These are phyloP conservation scores for Zelleria hepariella DNA, from an alignment of 2,888 invertebrate genomes.

Conservation along the genomic window DNA sequence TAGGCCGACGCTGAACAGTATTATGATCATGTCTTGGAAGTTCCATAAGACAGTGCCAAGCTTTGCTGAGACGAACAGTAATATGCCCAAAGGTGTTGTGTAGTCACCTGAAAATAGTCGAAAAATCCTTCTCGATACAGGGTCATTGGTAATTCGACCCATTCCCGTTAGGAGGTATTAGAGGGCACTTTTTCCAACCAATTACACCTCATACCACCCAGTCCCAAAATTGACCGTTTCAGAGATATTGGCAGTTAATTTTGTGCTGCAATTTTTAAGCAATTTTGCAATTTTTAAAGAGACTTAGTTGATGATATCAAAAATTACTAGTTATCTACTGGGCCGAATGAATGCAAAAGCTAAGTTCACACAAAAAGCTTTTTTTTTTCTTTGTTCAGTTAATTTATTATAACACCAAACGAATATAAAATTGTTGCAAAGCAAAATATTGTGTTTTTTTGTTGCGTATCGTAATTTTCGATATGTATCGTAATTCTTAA, in stretches of 20 bases:
- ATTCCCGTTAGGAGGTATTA: background rate
- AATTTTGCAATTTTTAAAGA: background rate
- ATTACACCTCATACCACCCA: background rate
- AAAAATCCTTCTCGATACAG: background rate
- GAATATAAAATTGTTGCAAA: background rate
- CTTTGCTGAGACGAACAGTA: slow-evolving; percentile 54
- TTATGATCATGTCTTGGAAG: slow-evolving; percentile 77
- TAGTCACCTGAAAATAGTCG: slow-evolving; percentile 32
- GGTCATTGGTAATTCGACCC: too few relatives aligned
- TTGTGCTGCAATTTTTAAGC: background rate
- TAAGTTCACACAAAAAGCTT: background rate
- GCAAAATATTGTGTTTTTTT: background rate
- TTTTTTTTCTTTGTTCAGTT: background rate
- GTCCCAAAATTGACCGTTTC: too few relatives aligned
- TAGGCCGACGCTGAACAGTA: slow-evolving; percentile 76
- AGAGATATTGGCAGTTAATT: background rate
- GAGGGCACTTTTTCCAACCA: background rate
- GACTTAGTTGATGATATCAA: background rate
- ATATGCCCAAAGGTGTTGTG: slow-evolving; percentile 29
- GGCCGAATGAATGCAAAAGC: background rate
- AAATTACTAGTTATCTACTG: background rate
- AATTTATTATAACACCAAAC: background rate
- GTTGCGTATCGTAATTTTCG: too few relatives aligned
- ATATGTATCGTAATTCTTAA: too few relatives aligned
- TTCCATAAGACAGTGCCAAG: slow-evolving; percentile 78